These are phyloP conservation scores for Zaprionus lineosus DNA, from an alignment of 2,888 invertebrate genomes.

Conservation along the genomic window DNA sequence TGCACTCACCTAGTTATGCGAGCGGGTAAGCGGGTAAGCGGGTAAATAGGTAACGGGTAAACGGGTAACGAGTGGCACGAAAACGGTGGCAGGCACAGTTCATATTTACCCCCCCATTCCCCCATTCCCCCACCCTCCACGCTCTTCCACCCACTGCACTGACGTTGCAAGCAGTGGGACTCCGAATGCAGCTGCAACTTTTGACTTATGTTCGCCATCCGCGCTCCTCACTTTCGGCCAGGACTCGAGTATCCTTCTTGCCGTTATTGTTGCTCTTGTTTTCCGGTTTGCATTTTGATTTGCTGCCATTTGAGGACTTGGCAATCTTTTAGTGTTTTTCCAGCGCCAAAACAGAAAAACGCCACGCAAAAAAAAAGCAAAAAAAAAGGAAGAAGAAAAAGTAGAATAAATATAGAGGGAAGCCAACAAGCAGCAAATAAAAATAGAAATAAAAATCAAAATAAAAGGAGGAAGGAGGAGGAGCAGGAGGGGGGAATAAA, in stretches of 20 bases:
- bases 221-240: too few relatives aligned
- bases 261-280: conserved; percentile 34
- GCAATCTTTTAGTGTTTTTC: conserved; percentile 52
- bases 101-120: conserved; percentile 9
- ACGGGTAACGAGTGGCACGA: conserved; percentile 1
- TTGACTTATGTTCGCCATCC: conserved; percentile 68
- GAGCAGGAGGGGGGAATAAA: too few relatives aligned
- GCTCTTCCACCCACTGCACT: too few relatives aligned
- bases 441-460: conserved; percentile 33
- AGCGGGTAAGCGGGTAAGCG: not conserved
- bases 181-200: conserved; percentile 35
- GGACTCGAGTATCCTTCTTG: conserved; percentile 46
- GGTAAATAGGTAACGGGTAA: not conserved
- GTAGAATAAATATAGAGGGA: too few relatives aligned
- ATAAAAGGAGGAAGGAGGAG: too few relatives aligned
- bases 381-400: too few relatives aligned
- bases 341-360: too few relatives aligned
- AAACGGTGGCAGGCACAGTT: conserved; percentile 10
- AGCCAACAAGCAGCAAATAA: conserved; percentile 11
- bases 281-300: conserved; percentile 75
- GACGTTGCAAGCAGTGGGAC: conserved; percentile 28
- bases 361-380: too few relatives aligned
- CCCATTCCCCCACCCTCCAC: too few relatives aligned
- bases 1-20: conserved; percentile 69
- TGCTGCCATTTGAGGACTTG: conserved; percentile 50